A percentile compares a stretch with the other conserved stretches of the same genome.
Conservation (phyloP, 92 coral and sea anemone species). For the Phenganax marumi region DNA sequence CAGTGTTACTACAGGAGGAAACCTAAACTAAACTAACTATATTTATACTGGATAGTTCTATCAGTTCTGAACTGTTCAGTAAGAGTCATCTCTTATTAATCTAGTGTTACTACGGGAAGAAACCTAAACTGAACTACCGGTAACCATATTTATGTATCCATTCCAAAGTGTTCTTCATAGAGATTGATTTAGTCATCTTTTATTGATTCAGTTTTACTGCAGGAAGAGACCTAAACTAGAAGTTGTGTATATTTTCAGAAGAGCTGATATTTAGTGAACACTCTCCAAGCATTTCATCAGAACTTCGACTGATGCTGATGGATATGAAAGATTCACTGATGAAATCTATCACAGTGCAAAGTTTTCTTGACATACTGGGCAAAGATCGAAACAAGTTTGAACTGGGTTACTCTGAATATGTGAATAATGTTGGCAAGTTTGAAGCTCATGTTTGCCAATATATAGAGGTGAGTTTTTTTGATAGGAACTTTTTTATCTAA, state of each 20-base stretch:
- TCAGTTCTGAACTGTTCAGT: background rate
- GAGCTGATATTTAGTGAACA: conserved; percentile 52
- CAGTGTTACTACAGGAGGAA: no score
- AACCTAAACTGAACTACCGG: background rate
- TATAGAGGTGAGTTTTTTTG: conserved; percentile 60
- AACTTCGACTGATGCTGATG: conserved; percentile 57
- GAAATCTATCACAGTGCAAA: conserved; percentile 62
- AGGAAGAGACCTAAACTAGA: background rate
- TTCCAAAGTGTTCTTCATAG: background rate
- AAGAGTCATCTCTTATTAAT: background rate
- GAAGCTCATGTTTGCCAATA: conserved; percentile 79
- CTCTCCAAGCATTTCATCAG: conserved; percentile 72
- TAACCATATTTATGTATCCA: background rate
- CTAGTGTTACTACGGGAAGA: background rate
- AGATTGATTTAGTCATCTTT: background rate
- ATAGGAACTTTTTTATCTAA: background rate
- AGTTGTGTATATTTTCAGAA: background rate
- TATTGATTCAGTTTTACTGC: background rate
- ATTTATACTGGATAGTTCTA: no score
- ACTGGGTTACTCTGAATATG: conserved; percentile 75
- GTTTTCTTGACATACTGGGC: conserved; percentile 76
- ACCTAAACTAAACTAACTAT: no score
- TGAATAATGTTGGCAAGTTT: conserved; percentile 70
- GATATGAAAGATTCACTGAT: conserved; percentile 70
- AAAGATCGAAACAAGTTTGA: conserved; percentile 82